Percentiles rank a stretch among this genome's conserved stretches.
Evolutionary conservation across 2,797 vertebrate genomes (phyloP).

Genomic region (Microtus agrestis): DNA sequence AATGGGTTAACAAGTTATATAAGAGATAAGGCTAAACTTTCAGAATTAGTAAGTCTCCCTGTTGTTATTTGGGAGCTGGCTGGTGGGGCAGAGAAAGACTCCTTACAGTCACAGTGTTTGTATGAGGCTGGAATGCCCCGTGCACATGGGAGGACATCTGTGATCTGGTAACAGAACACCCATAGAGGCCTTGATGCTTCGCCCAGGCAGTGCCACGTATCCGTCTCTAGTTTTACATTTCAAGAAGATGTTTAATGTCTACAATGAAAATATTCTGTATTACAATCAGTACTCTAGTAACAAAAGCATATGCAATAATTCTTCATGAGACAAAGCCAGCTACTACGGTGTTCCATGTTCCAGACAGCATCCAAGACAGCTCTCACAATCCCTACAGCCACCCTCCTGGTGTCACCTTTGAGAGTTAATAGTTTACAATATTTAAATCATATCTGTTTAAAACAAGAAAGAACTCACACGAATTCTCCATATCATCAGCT

Average conservation of each 20-base stretch:
- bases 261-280: background rate
- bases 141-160: background rate
- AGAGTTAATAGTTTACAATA: background rate
- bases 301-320: background rate
- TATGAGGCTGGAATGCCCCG: background rate
- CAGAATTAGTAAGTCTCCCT: background rate
- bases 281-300: background rate
- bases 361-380: background rate
- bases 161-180: background rate
- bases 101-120: background rate
- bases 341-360: background rate
- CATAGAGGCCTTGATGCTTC: background rate
- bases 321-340: background rate
- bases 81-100: background rate
- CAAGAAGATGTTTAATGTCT: slow-evolving; percentile 10
- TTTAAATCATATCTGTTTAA: background rate
- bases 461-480: background rate
- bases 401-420: background rate
- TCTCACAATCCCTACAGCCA: background rate
- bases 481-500: background rate
- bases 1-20: background rate
- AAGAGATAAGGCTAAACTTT: background rate
- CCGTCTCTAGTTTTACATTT: background rate
- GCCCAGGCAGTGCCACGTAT: background rate
- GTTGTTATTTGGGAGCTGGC: background rate